A percentile compares a stretch with the other conserved stretches of the same genome.
Evolutionary conservation across 2,113 vertebrate genomes (phyloP).

Genomic region (Labeo catla): DNA sequence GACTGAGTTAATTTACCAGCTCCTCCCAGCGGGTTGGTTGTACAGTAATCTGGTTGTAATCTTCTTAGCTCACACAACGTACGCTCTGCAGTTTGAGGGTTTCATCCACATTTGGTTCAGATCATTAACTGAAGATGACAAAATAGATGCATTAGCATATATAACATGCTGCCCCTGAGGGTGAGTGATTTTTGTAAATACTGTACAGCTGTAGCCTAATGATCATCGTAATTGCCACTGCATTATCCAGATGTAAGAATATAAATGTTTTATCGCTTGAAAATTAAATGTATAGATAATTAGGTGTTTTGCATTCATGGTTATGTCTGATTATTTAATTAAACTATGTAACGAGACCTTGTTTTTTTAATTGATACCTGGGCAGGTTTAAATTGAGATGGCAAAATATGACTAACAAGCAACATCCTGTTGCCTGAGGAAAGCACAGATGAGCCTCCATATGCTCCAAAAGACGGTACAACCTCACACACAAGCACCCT

Average conservation of each 20-base stretch:
- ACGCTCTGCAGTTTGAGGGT: neutral
- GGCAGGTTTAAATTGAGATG: neutral
- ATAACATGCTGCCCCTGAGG: neutral
- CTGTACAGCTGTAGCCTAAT: neutral
- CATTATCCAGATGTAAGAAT: neutral
- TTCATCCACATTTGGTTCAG: neutral
- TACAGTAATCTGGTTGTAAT: constrained; percentile 19
- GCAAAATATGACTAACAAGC: constrained; percentile 1
- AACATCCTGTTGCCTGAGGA: constrained; percentile 2
- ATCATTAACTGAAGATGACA: constrained; percentile 16
- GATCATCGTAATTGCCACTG: neutral
- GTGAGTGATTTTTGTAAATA: constrained; percentile 11
- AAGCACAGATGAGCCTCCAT: neutral
- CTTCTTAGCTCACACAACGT: constrained; percentile 11
- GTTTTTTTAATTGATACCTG: neutral
- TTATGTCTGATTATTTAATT: neutral
- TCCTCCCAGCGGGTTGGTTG: neutral
- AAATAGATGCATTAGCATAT: neutral
- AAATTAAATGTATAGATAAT: neutral
- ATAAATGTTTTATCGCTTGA: neutral
- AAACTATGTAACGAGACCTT: neutral
- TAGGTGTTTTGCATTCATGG: neutral
- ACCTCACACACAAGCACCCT: neutral
- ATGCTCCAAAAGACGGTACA: neutral
- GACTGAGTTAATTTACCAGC: neutral